phyloP scores from a whole-genome alignment of 2,797 vertebrate species.

The Neostethus bicornis region DNA sequence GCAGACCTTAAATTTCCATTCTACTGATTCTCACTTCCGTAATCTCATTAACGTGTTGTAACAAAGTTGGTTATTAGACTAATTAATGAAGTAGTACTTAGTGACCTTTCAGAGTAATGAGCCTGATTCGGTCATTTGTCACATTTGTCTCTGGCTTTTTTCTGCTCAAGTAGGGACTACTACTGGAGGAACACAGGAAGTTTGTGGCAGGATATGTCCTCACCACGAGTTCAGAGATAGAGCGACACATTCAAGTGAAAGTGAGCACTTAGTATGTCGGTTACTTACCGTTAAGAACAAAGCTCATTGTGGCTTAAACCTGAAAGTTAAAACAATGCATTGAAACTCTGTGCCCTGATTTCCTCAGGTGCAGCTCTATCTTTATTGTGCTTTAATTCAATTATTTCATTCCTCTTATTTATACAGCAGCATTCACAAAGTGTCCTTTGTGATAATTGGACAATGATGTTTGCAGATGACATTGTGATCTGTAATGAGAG shows the following conservation, averaged over 20 bases:
- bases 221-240: neutral
- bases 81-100: conserved; percentile 18
- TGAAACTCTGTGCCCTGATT: no score
- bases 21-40: conserved; percentile 11
- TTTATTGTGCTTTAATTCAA: no score
- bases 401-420: no score
- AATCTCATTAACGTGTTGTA: conserved; percentile 16
- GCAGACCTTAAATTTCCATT: conserved; percentile 15
- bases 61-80: conserved; percentile 1
- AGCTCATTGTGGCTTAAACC: no score
- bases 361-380: no score
- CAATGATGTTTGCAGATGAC: no score
- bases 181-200: conserved; percentile 24
- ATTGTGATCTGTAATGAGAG: no score
- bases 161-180: neutral
- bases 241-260: neutral
- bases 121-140: conserved; percentile 18
- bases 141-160: conserved; percentile 1
- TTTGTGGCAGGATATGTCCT: conserved; percentile 40
- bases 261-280: no score
- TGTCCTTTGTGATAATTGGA: no score
- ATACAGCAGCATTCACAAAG: no score
- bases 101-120: conserved; percentile 36
- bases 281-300: no score
- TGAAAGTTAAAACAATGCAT: no score